phyloP scores from a whole-genome alignment of 2,888 invertebrate species.

The Drosophila putrida region DNA sequence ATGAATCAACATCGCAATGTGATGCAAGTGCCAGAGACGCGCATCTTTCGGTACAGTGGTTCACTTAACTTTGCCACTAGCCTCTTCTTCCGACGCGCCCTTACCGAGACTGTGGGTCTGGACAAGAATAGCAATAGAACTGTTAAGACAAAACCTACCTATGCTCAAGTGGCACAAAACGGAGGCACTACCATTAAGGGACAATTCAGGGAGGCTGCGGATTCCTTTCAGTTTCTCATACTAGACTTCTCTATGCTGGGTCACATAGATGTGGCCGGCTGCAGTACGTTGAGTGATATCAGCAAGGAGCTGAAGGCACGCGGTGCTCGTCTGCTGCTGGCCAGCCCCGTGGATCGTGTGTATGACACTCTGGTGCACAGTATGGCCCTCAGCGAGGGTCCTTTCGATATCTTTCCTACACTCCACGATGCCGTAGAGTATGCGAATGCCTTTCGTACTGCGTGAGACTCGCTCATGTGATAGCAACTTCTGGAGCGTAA shows the following conservation, averaged over 20 bases:
- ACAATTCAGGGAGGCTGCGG: conserved; percentile 33
- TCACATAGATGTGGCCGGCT: conserved; percentile 89
- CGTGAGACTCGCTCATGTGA: conserved; percentile 69
- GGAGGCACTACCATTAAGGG: conserved; percentile 40
- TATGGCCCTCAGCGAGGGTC: conserved; percentile 83
- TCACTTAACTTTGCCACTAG: conserved; percentile 89
- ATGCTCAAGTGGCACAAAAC: conserved; percentile 64
- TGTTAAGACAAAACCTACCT: conserved; percentile 37
- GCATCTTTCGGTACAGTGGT: conserved; percentile 90
- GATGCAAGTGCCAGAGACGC: conserved; percentile 88
- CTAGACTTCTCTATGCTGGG: conserved; percentile 89
- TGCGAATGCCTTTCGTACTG: conserved; percentile 81
- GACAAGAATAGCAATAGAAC: conserved; percentile 61
- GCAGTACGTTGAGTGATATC: conserved; percentile 86
- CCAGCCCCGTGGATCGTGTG: conserved; percentile 86
- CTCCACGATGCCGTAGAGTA: conserved; percentile 88
- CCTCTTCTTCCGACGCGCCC: conserved; percentile 86
- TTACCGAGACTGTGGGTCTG: conserved; percentile 86
- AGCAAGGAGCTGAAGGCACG: conserved; percentile 86
- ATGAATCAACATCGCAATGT: conserved; percentile 88
- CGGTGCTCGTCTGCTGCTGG: conserved; percentile 87
- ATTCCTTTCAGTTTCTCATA: conserved; percentile 84
- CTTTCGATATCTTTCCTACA: conserved; percentile 87
- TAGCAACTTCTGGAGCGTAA: conserved; percentile 53
- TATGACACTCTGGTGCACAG: conserved; percentile 84